These are phyloP conservation scores for Drosophila falleni DNA, from an alignment of 2,888 invertebrate genomes.

Conservation along the genomic window DNA sequence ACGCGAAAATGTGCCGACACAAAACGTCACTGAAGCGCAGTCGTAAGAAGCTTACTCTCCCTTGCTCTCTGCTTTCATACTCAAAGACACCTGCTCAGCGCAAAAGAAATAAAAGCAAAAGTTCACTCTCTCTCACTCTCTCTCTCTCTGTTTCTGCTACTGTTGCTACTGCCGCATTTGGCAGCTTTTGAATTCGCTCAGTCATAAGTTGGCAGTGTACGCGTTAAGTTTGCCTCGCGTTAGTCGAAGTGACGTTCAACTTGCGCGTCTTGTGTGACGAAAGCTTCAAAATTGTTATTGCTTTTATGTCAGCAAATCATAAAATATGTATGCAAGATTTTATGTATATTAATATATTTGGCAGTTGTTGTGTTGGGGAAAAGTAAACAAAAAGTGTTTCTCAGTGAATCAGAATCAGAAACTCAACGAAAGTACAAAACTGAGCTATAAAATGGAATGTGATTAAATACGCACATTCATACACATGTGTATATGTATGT, in stretches of 20 bases:
- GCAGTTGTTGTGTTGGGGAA: slow-evolving; percentile 9
- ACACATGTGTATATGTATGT: background rate
- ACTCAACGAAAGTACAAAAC: background rate
- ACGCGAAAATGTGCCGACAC: slow-evolving; percentile 24
- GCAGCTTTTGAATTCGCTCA: slow-evolving; percentile 48
- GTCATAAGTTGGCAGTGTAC: slow-evolving; percentile 47
- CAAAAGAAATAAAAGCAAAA: slow-evolving; percentile 31
- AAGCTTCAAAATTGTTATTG: slow-evolving; percentile 28
- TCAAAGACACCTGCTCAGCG: slow-evolving; percentile 36
- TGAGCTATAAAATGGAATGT: background rate
- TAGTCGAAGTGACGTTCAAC: slow-evolving; percentile 3
- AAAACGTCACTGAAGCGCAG: slow-evolving; percentile 37
- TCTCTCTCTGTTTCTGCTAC: background rate
- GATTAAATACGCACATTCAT: background rate
- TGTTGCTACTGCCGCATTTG: slow-evolving; percentile 26
- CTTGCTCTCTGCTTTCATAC: slow-evolving; percentile 2
- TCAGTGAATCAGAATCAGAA: slow-evolving; percentile 11
- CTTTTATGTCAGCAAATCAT: slow-evolving; percentile 23
- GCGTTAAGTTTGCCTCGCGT: slow-evolving; percentile 42
- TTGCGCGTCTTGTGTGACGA: slow-evolving; percentile 26
- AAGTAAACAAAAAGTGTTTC: background rate
- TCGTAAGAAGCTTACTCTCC: slow-evolving; percentile 32
- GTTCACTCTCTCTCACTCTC: slow-evolving; percentile 21
- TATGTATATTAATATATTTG: slow-evolving; percentile 1
- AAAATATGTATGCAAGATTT: slow-evolving; percentile 3